Evolutionary conservation across 2,888 invertebrate species (phyloP), one percentile per base, ranked within the genome.

Genomic region (Proisotoma minuta): DNA sequence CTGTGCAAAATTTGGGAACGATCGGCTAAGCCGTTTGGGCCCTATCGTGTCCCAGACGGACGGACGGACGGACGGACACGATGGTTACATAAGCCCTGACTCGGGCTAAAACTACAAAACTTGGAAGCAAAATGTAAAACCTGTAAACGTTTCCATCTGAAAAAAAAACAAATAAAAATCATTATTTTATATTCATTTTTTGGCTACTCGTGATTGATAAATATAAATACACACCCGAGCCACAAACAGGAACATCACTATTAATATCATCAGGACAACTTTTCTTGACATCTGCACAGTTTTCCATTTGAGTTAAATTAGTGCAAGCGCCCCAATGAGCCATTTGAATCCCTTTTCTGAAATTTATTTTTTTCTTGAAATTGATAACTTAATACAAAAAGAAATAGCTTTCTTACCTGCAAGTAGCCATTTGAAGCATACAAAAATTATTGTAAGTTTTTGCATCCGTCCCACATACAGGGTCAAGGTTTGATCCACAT

Each of bases 161-260:
- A n/a, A n/a, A n/a, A n/a, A n/a, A n/a, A n/a, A n/a, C n/a, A 48
- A 48, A 48, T n/a, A 24, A 51, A 54, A 15, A 22, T 62, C 71
- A 76, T 78, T 80, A 78, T 87, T 85, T 84, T 86, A 78, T 91
- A 91, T 66, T 90, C 90, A 75, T 92, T 92, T 71, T n/a, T n/a
- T n/a, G n/a, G n/a, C n/a, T n/a, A n/a, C n/a, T n/a, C n/a, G n/a
- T n/a, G n/a, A n/a, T n/a, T n/a, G n/a, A n/a, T n/a, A n/a, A n/a
- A n/a, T n/a, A n/a, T n/a, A n/a, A n/a, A n/a, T n/a, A n/a, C n/a
- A 91, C 91, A 77, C 92, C 91, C 34, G 91, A 91, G 10, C 90
- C 92, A 76, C 92, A 92, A 66, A 91, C 84, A n/a, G 91, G 91
- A 74, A 88, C 81, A 57, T 80, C 80, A 62, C 80, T 83, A 65